Base-by-base conservation (phyloP, 2,797 vertebrate species). In the Enteromius unitaeniatus region DNA sequence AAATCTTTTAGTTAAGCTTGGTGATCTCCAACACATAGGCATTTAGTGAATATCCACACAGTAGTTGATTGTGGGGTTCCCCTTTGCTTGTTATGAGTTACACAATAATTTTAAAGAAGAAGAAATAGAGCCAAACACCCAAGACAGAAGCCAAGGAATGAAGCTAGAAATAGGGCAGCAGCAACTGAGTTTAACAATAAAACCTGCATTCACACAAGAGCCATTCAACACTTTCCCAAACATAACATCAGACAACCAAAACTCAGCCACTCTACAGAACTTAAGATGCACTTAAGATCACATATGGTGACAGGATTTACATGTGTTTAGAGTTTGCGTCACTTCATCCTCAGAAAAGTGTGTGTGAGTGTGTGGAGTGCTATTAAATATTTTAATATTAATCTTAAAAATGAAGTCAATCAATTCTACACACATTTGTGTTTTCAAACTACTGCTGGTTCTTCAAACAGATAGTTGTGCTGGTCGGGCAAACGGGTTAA, bases 291-390 rank as follows among this genome's bases (percentile, higher is more conserved):
- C 51, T 55, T 8, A n/a, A 55, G 73, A 3, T 21, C 21, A 58
- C 73, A 75, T 40, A 23, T 58, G 51, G 73, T 5, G 34, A 76
- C 21, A 76, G 40, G 34, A 34, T 40, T 23, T 26, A 76, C 73
- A 76, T 40, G 34, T 76, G 73, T 58, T 53, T 17, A 40, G 31
- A 76, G 14, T 76, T 76, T 40, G 14, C 73, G 23, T 21, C 6
- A 14, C 11, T 11, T 75, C 49, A n/a, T 11, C 3, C 31, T 67
- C 17, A 21, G 28, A n/a, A 55, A 74, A 45, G n/a, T n/a, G n/a
- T n/a, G n/a, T n/a, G n/a, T n/a, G 28, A 31, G 69, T 51, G 72
- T 15, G 31, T 37, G 28, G 13, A 11, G 26, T 47, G 47, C 45
- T 51, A 31, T 10, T 4, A 73, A 28, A 51, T 28, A 1, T 1